phyloP scores from a whole-genome alignment of 2,888 invertebrate genomes.

The Neoascia interrupta region DNA sequence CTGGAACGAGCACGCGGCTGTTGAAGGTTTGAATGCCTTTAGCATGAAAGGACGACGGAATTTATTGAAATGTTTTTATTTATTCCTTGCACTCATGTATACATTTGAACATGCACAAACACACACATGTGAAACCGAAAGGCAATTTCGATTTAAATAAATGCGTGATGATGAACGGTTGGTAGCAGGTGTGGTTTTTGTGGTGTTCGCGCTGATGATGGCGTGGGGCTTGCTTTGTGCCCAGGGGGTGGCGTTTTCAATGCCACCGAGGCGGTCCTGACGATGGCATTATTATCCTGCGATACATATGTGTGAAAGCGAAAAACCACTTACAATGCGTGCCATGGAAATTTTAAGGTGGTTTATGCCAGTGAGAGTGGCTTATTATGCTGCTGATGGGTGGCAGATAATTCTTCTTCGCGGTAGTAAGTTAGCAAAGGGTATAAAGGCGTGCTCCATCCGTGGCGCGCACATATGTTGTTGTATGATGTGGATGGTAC shows the following conservation, averaged over 20 bases:
- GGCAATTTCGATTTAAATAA: constrained; percentile 65
- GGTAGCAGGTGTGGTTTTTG: constrained; percentile 38
- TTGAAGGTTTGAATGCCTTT: neutral
- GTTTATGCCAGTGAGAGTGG: constrained; percentile 31
- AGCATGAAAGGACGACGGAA: constrained; percentile 15
- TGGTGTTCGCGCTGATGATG: neutral
- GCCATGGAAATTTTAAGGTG: constrained; percentile 55
- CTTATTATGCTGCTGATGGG: constrained; percentile 46
- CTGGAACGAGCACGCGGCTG: neutral
- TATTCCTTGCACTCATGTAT: constrained; percentile 29
- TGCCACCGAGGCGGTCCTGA: constrained; percentile 15
- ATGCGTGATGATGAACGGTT: constrained; percentile 39
- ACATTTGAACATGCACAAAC: neutral
- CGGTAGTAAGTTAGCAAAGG: neutral
- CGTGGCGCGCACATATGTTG: neutral
- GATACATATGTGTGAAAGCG: constrained; percentile 40
- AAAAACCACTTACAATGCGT: constrained; percentile 53
- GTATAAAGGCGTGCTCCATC: neutral
- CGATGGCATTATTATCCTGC: constrained; percentile 48
- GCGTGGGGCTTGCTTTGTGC: too few relatives aligned
- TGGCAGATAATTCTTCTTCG: constrained; percentile 37
- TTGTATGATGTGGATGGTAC: neutral
- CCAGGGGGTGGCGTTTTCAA: constrained; percentile 31
- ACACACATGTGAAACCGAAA: constrained; percentile 10
- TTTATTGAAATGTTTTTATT: constrained; percentile 42